phyloP scores from a whole-genome alignment of 2,113 vertebrate species.

The Passer domesticus region DNA sequence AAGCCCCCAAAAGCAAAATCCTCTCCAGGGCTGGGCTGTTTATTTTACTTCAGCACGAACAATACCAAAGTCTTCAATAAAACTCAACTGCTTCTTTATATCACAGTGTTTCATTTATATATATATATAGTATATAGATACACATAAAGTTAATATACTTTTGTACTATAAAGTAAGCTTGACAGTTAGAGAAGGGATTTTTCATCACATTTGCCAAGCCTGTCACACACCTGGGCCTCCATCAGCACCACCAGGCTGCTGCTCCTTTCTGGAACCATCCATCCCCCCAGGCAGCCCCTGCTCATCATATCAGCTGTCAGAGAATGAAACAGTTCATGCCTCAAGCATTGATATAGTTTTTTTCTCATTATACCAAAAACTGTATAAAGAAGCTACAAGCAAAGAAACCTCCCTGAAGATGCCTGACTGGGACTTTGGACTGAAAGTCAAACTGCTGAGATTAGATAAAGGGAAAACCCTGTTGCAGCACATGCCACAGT shows the following conservation, averaged over 20 bases:
- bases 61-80: not conserved
- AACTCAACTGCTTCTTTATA: not conserved
- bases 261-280: fast-evolving
- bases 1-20: not conserved
- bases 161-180: not conserved
- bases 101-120: not conserved
- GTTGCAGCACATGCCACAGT: not conserved
- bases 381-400: not conserved
- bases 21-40: fast-evolving
- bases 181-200: not conserved
- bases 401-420: not conserved
- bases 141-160: not conserved
- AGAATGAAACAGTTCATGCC: not conserved
- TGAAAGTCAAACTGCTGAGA: not conserved
- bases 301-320: not conserved
- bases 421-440: not conserved
- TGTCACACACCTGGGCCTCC: fast-evolving
- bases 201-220: not conserved
- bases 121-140: too few relatives aligned
- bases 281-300: fast-evolving
- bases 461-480: not conserved
- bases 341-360: not conserved
- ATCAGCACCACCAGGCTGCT: fast-evolving
- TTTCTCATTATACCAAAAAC: not conserved
- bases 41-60: not conserved